Base-by-base conservation (phyloP, 2,113 vertebrate species). In the Pteruthius melanotis region DNA sequence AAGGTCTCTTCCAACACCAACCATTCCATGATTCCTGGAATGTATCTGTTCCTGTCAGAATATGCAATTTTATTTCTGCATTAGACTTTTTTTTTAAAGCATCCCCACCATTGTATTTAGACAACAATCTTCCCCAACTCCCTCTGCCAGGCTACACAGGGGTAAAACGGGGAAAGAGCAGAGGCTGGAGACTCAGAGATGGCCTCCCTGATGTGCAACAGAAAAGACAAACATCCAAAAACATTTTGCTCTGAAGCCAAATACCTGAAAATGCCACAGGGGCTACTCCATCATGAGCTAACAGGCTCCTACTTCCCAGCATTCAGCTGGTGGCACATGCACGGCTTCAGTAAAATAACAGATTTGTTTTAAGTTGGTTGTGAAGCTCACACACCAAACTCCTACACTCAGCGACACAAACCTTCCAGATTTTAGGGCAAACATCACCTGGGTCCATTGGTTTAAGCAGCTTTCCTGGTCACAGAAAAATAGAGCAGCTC, bases 181-280 rank as follows among this genome's bases (percentile, higher is more conserved):
- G 15, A 54, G 53, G 21, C 8, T 17, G 31, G 45, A n/a, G 24
- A 47, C 27, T 35, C 1, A 0, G 44, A 44, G 17, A 10, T 15
- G n/a, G 15, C n/a, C 24, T 49, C 53, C 15, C 5, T 4, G 11
- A 42, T 14, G 57, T 16, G 63, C 59, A 71, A 69, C 42, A 81
- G 53, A 8, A 61, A 78, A 35, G 14, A n/a, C 60, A 52, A 78
- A 33, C 13, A 71, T 2, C 53, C 53, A 33, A 39, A 71, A 20
- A 1, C 42, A 15, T 0, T 0, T 14, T 24, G 78, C 14, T 56
- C 50, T 57, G 57, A 47, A 45, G 47, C 37, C 83, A 52, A 7
- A 0, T 3, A 42, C 11, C 88, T 63, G 42, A 6, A 81, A 81
- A 52, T 4, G 20, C 42, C 37, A 7, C 6, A 10, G 5, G 6